Conservation (phyloP, 1,140 invertebrate genomes). For the Pomacea maculata region DNA sequence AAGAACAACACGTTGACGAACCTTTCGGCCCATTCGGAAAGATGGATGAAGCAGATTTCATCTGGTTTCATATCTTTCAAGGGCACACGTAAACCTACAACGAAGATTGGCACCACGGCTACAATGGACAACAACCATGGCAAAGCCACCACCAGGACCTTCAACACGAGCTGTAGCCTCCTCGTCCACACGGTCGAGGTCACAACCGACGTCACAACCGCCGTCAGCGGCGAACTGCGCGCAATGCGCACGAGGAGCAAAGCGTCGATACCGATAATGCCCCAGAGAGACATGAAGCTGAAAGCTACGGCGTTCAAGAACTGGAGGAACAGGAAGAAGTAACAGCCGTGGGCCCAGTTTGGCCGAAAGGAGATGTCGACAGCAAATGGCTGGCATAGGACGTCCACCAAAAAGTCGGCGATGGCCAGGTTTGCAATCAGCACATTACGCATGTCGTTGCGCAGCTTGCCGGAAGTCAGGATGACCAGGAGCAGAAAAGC, state of each 20-base stretch:
- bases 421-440: conserved; percentile 12
- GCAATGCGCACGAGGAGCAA: neutral
- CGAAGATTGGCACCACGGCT: neutral
- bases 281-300: conserved; percentile 9
- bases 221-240: neutral
- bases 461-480: conserved; percentile 1
- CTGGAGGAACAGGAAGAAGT: neutral
- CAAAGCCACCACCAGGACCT: neutral
- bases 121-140: neutral
- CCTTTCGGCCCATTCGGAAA: too few relatives aligned
- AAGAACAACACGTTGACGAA: too few relatives aligned
- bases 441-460: neutral
- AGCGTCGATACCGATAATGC: neutral
- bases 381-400: neutral
- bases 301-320: neutral
- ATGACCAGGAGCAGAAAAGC: conserved; percentile 1
- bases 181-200: neutral
- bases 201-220: neutral
- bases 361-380: neutral
- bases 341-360: conserved; percentile 6
- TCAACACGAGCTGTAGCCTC: neutral
- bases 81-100: neutral
- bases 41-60: too few relatives aligned
- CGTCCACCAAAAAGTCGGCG: conserved; percentile 1
- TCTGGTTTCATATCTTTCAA: too few relatives aligned